Evolutionary conservation across 2,113 vertebrate species (phyloP).

Genomic region (Hypomesus transpacificus): DNA sequence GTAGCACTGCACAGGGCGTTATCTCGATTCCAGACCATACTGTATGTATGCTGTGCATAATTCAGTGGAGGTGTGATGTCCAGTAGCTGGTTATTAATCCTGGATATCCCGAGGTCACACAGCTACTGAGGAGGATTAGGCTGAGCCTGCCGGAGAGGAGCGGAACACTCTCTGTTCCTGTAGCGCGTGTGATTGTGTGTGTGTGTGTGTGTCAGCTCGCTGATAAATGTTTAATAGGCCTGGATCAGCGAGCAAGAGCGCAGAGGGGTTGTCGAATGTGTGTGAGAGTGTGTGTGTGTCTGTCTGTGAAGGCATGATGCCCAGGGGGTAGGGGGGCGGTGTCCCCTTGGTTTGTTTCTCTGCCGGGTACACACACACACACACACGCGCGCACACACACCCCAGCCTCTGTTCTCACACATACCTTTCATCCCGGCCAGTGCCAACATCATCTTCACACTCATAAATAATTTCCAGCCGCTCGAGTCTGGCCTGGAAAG

Average conservation of each 20-base stretch:
- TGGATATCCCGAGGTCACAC: neutral
- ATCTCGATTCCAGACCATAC: too few relatives aligned
- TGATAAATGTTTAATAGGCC: slow-evolving; percentile 62
- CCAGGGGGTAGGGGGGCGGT: neutral
- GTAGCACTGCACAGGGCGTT: too few relatives aligned
- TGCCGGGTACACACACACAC: neutral
- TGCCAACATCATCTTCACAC: slow-evolving; percentile 65
- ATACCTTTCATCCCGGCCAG: slow-evolving; percentile 60
- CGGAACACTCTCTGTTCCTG: neutral
- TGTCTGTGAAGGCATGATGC: slow-evolving; percentile 19
- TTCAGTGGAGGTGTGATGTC: neutral
- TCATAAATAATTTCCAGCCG: slow-evolving; percentile 73
- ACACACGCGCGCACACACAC: neutral
- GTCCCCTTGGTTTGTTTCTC: slow-evolving; percentile 55
- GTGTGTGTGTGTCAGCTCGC: slow-evolving; percentile 19
- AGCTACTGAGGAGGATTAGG: neutral
- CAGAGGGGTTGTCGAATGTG: slow-evolving; percentile 2
- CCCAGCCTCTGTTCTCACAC: slow-evolving; percentile 33
- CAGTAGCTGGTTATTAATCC: slow-evolving; percentile 1
- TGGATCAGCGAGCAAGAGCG: neutral
- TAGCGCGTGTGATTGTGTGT: neutral
- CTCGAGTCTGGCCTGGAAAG: slow-evolving; percentile 70
- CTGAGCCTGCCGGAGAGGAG: neutral
- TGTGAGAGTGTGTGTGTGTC: slow-evolving; percentile 29
- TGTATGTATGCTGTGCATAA: too few relatives aligned